Evolutionary conservation across 2,797 vertebrate genomes (phyloP), one percentile per base, ranked within the genome.

Genomic region (Florisuga fusca): DNA sequence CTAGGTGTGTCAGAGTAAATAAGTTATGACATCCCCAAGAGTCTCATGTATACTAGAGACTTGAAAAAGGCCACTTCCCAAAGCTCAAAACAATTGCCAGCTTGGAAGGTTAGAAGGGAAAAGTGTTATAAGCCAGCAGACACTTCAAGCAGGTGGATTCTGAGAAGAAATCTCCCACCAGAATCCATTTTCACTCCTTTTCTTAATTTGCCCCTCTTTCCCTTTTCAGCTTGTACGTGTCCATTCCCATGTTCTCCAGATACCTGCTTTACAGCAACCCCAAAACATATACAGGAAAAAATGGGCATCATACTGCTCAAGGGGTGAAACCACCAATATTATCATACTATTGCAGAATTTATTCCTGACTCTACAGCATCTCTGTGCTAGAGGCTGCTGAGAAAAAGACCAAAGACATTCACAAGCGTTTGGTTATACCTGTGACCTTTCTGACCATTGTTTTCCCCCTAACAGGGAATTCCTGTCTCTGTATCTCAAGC

Each of bases 21-120:
- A 85, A 87, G 1, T 8, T 55, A 9, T 63, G 33, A 14, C 27
- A 73, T 76, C 45, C 81, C 63, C 77, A 46, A n/a, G 58, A 80
- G 34, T 57, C 20, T 77, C 36, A 4, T 29, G 10, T 63, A 26
- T 36, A 25, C 31, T 25, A 16, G 46, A 51, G 78, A 58, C 53
- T 57, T 89, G 41, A 57, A 74, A 80, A 80, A 84, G 29, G 7
- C 23, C 50, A 50, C 63, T 90, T 87, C 78, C 61, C 78, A 83
- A 80, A 80, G 36, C 89, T 74, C 72, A 67, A 22, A 83, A n/a
- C 34, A 55, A 21, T 82, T 78, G 8, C 48, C 55, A 89, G 33
- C 10, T 34, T 53, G 59, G 8, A 41, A 87, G 19, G 27, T 89
- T 63, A 71, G 71, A 45, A 75, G 26, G 8, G 8, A 51, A 51